phyloP scores from a whole-genome alignment of 1,140 invertebrate species.

The Conus betulinus region DNA sequence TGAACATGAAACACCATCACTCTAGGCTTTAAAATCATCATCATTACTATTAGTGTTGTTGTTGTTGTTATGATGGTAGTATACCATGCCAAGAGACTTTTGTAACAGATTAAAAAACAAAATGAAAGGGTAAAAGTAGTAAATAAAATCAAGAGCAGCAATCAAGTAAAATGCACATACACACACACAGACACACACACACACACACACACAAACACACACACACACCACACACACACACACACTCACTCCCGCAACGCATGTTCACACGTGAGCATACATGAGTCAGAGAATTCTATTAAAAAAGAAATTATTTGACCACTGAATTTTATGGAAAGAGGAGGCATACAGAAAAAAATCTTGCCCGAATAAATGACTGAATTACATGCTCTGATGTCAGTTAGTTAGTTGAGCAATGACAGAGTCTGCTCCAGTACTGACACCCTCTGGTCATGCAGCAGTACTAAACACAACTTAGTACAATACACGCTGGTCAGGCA shows the following conservation, averaged over 20 bases:
- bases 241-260: no score
- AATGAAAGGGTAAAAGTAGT: neutral
- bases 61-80: no score
- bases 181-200: neutral
- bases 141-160: neutral
- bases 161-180: neutral
- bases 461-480: neutral
- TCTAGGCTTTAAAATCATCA: neutral
- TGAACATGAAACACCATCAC: neutral
- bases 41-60: neutral
- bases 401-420: neutral
- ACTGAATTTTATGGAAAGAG: neutral
- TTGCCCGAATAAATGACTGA: neutral
- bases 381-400: neutral
- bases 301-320: neutral
- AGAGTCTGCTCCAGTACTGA: neutral
- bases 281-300: neutral
- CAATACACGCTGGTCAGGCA: neutral
- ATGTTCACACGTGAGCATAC: neutral
- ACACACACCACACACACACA: no score
- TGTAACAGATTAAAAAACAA: neutral
- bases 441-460: neutral
- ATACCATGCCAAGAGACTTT: neutral
- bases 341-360: neutral
- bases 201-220: neutral